phyloP scores from a whole-genome alignment of 2,113 vertebrate species.

The Athene cunicularia region DNA sequence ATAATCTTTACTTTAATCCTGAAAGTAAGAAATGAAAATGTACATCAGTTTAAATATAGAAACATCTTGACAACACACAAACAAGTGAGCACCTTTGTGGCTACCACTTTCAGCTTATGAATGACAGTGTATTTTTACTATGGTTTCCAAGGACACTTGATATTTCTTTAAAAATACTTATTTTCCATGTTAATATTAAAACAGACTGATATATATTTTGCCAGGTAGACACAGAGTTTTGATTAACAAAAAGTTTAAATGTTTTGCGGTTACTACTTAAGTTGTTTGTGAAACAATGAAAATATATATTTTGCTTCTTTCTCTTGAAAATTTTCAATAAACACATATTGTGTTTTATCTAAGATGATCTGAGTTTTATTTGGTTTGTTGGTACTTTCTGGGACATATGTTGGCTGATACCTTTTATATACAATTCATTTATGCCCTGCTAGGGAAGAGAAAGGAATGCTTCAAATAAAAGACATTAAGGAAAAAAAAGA shows the following conservation, averaged over 20 bases:
- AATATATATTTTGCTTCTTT: background rate
- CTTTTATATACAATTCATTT: background rate
- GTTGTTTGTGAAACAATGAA: background rate
- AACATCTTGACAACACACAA: background rate
- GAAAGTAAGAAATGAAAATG: background rate
- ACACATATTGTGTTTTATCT: background rate
- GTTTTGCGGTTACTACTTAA: background rate
- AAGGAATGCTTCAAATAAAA: background rate
- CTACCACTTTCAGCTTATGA: background rate
- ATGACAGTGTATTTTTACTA: background rate
- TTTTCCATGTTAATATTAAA: background rate
- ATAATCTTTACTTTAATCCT: background rate
- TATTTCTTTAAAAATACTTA: background rate
- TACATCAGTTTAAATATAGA: background rate
- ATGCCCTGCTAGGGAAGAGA: background rate
- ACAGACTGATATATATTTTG: background rate
- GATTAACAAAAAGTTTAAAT: background rate
- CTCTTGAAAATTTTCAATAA: constrained; percentile 30
- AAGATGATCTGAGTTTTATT: background rate
- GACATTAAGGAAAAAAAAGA: background rate
- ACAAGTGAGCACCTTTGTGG: rapidly evolving
- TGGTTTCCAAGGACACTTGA: background rate
- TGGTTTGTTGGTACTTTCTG: background rate
- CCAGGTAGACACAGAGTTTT: background rate
- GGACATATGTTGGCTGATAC: background rate